phyloP scores from a whole-genome alignment of 92 coral and sea anemone genomes.

The Diadumene lineata region DNA sequence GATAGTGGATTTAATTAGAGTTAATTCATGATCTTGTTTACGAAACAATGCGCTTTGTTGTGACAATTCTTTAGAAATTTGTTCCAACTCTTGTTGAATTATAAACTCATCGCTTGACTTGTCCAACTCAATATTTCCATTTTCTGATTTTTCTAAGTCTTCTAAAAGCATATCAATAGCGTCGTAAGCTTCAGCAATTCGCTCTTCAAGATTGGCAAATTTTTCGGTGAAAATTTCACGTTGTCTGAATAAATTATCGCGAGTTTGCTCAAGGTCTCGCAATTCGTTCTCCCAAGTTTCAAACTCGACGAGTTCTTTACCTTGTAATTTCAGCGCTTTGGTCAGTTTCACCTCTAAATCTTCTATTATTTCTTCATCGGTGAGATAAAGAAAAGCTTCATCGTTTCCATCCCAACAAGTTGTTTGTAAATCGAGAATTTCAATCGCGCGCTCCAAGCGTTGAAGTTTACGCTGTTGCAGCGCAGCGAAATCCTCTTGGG shows the following conservation, averaged over 20 bases:
- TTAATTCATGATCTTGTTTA: constrained; percentile 55
- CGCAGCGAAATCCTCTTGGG: constrained; percentile 60
- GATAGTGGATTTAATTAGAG: constrained; percentile 41
- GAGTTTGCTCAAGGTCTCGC: constrained; percentile 31
- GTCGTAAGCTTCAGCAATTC: constrained; percentile 38
- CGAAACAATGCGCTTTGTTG: constrained; percentile 59
- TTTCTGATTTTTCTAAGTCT: constrained; percentile 11
- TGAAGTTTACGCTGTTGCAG: constrained; percentile 50
- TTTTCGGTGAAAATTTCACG: constrained; percentile 49
- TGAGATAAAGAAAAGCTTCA: constrained; percentile 45
- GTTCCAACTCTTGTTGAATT: constrained; percentile 1
- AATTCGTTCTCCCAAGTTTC: constrained; percentile 42
- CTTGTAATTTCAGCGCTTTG: constrained; percentile 55
- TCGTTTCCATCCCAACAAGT: constrained; percentile 54
- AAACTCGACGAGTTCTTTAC: constrained; percentile 49
- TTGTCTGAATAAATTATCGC: constrained; percentile 34
- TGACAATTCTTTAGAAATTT: constrained; percentile 36
- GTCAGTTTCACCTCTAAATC: constrained; percentile 50
- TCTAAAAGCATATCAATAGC: not conserved
- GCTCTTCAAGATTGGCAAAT: constrained; percentile 60
- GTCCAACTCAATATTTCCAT: constrained; percentile 7
- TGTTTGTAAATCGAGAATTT: constrained; percentile 46
- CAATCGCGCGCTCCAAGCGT: constrained; percentile 63
- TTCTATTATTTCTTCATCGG: constrained; percentile 65
- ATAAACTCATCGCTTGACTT: not conserved